phyloP scores from a whole-genome alignment of 2,113 vertebrate genomes.

The Rissa tridactyla region DNA sequence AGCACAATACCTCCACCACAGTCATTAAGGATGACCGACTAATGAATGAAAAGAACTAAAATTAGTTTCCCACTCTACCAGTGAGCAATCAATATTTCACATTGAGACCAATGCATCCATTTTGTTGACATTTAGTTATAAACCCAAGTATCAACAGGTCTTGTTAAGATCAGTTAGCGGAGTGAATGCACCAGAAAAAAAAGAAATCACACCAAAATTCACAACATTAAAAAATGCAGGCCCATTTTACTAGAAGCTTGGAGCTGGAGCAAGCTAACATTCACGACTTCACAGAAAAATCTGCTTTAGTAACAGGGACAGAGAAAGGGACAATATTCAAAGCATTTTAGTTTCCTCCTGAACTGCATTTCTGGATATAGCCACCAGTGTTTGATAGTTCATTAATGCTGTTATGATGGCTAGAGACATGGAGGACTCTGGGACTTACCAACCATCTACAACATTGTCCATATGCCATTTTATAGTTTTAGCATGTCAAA shows the following conservation, averaged over 20 bases:
- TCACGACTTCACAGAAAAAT: not conserved
- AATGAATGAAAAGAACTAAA: not conserved
- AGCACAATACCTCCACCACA: not conserved
- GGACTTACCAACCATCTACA: not conserved
- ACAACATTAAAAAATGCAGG: not conserved
- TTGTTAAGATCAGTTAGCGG: not conserved
- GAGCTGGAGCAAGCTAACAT: not conserved
- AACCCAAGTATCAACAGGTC: not conserved
- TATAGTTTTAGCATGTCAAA: not conserved
- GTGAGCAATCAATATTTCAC: not conserved
- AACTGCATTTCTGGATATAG: not conserved
- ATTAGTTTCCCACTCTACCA: not conserved
- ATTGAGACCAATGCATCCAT: not conserved
- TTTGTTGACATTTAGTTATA: not conserved
- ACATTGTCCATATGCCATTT: not conserved
- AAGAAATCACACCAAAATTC: not conserved
- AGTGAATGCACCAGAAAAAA: not conserved
- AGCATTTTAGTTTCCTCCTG: not conserved
- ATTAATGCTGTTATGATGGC: not conserved
- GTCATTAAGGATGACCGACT: not conserved
- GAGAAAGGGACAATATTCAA: not conserved
- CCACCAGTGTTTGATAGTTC: not conserved
- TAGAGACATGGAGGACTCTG: rapidly evolving
- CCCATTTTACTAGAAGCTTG: not conserved
- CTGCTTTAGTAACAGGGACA: not conserved